phyloP scores from a whole-genome alignment of 2,888 invertebrate species.

The Agonopterix arenella region DNA sequence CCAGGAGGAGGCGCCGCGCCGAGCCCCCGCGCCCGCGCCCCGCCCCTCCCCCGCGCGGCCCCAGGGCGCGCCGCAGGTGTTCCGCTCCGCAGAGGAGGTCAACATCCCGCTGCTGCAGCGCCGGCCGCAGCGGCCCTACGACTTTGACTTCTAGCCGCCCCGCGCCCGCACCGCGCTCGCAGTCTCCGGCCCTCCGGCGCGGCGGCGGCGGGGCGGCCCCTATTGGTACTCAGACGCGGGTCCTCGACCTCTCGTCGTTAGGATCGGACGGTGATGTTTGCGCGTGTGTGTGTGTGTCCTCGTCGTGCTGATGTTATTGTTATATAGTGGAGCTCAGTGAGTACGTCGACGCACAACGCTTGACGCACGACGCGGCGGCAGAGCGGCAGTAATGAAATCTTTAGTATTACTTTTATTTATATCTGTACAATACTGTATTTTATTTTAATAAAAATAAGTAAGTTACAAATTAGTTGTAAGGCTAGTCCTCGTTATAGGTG shows the following conservation, averaged over 20 bases:
- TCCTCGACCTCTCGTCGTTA: background rate
- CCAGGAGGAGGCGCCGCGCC: conserved; percentile 48
- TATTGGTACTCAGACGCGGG: background rate
- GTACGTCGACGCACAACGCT: background rate
- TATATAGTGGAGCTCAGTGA: background rate
- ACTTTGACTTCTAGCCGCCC: conserved; percentile 56
- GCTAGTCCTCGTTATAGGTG: too few relatives aligned
- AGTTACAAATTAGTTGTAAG: too few relatives aligned
- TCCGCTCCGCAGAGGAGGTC: conserved; percentile 90
- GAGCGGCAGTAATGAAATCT: background rate
- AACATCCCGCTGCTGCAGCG: conserved; percentile 91
- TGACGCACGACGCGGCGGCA: background rate
- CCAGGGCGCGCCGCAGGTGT: conserved; percentile 80
- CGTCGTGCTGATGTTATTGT: too few relatives aligned
- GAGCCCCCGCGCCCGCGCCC: conserved; percentile 31
- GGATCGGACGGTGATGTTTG: background rate
- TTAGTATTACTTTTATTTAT: too few relatives aligned
- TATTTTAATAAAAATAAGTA: too few relatives aligned
- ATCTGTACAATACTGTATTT: too few relatives aligned
- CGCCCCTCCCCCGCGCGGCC: conserved; percentile 33
- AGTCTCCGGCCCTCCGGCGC: background rate
- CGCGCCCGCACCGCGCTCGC: background rate
- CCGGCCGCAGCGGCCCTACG: conserved; percentile 78
- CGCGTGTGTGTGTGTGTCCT: background rate
- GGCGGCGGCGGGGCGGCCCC: background rate